Base-by-base conservation (phyloP, 2,113 vertebrate genomes). In the Sprattus sprattus region DNA sequence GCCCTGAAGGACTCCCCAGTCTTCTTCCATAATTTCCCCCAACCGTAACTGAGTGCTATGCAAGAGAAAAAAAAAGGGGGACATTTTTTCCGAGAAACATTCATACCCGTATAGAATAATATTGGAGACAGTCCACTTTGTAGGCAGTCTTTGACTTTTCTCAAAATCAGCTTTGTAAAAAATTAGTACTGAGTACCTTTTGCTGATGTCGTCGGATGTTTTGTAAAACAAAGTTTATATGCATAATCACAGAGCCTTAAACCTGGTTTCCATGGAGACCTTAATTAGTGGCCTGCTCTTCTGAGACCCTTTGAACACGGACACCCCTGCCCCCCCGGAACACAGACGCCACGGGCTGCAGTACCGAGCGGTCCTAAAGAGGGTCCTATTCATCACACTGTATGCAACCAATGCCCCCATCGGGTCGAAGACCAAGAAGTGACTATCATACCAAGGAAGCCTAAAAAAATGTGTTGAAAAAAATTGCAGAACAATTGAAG, bases 41-140 rank as follows among this genome's bases (percentile, higher is more conserved):
- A n/a, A 54, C 82, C 67, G 18, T 75, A 54, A 60, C 57, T 86
- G 84, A 57, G 83, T 82, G 83, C 87, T 88, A 88, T 88, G 87
- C 87, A 88, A 88, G 85, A 83, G 54, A 13, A 32, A 78, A 32
- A 39, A 39, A 67, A n/a, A n/a, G 25, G 28, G 4, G 71, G 5
- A 39, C 11, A 13, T 28, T 16, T 44, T n/a, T 22, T 57, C 81
- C 75, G 22, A 50, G 28, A 80, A 16, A 54, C 54, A 60, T 13
- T 67, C 32, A 39, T 32, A 39, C 32, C 2, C 71, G 10, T 78
- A 18, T 25, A 71, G 82, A 39, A 78, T 78, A 78, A 67, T 46
- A 86, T 85, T 81, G 75, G 84, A 81, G 87, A 46, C n/a, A 20
- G 83, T 75, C 80, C 67, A 25, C 85, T 22, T 75, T 20, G 64